Evolutionary conservation across 2,113 vertebrate genomes (phyloP).

Genomic region (Melospiza georgiana): DNA sequence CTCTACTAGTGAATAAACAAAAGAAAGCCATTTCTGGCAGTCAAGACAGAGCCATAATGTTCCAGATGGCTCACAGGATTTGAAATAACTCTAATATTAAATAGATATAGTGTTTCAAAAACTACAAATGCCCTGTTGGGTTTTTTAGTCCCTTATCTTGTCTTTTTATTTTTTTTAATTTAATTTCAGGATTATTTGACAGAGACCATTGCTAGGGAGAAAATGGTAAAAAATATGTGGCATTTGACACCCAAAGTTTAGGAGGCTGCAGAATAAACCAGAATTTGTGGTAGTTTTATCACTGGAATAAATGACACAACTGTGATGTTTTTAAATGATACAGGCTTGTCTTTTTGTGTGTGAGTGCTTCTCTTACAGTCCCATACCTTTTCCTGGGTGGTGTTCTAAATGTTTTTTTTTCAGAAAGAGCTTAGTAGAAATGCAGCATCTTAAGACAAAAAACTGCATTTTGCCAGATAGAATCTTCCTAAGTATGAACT

Average conservation of each 20-base stretch:
- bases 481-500: neutral
- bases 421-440: neutral
- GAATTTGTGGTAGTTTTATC: neutral
- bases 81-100: slow-evolving; percentile 43
- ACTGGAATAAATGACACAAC: accelerated
- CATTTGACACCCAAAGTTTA: neutral
- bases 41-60: neutral
- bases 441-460: neutral
- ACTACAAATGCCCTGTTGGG: neutral
- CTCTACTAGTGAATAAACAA: slow-evolving; percentile 36
- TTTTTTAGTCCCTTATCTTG: neutral
- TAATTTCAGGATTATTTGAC: neutral
- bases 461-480: neutral
- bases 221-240: neutral
- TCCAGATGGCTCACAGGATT: slow-evolving; percentile 40
- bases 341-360: neutral
- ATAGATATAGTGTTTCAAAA: slow-evolving; percentile 7
- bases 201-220: neutral
- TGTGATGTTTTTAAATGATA: neutral
- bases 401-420: neutral
- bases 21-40: slow-evolving; percentile 37
- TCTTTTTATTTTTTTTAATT: too few relatives aligned
- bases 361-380: neutral
- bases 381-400: neutral
- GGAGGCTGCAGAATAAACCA: neutral